Evolutionary conservation across 2,797 vertebrate species (phyloP).

Genomic region (Cephalopachus bancanus): DNA sequence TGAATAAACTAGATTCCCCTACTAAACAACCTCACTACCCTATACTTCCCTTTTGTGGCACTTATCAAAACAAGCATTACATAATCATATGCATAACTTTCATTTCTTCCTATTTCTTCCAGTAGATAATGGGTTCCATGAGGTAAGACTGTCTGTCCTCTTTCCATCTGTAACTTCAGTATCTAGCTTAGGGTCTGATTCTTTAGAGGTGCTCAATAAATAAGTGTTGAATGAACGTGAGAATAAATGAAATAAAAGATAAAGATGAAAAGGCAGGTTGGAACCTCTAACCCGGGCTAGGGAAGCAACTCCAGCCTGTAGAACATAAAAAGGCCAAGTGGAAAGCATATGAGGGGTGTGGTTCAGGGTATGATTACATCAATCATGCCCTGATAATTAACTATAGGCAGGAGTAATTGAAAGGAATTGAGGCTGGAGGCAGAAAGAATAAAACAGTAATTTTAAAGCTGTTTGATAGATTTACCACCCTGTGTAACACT

Average conservation of each 20-base stretch:
- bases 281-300: not conserved
- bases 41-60: slow-evolving; percentile 52
- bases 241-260: slow-evolving; percentile 42
- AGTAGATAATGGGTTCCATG: not conserved
- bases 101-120: not conserved
- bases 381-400: not conserved
- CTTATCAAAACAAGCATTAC: slow-evolving; percentile 56
- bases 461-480: not conserved
- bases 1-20: slow-evolving; percentile 57
- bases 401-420: not conserved
- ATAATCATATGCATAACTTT: not conserved
- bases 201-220: not conserved
- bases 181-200: not conserved
- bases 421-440: not conserved
- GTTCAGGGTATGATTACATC: not conserved
- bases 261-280: not conserved
- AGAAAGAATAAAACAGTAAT: not conserved
- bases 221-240: not conserved
- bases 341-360: not conserved
- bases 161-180: not conserved
- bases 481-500: not conserved
- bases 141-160: not conserved
- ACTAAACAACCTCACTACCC: not conserved
- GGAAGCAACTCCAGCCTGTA: not conserved
- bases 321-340: not conserved